These are phyloP conservation scores for Gymnothorax reevesii DNA, from an alignment of 2,797 vertebrate genomes.

Conservation along the genomic window DNA sequence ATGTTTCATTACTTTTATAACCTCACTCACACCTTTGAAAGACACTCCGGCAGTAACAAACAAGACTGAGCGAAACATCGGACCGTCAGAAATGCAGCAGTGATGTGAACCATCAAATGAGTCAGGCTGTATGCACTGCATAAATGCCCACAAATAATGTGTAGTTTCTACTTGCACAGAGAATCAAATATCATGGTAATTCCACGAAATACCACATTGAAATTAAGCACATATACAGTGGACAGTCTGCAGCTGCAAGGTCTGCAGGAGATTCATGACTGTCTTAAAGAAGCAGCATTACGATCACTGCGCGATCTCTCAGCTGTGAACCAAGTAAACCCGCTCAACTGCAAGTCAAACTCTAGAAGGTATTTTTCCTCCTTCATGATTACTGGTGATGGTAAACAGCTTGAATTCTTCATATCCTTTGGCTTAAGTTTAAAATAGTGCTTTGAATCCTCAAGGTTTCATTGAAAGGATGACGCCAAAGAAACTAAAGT, in stretches of 20 bases:
- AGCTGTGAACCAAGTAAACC: too few species aligned
- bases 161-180: not conserved
- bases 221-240: not conserved
- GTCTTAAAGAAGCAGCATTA: not conserved
- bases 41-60: not conserved
- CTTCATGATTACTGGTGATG: not conserved
- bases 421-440: too few species aligned
- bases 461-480: too few species aligned
- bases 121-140: not conserved
- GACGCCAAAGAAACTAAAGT: too few species aligned
- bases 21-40: constrained; percentile 17
- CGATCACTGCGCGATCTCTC: too few species aligned
- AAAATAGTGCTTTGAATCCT: too few species aligned
- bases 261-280: not conserved
- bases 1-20: constrained; percentile 23
- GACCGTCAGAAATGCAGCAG: not conserved
- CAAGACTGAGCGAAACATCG: not conserved
- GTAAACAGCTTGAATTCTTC: too few species aligned
- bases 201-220: not conserved
- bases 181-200: not conserved
- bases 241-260: not conserved
- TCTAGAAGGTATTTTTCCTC: too few species aligned
- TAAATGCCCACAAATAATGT: not conserved
- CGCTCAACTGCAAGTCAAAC: too few species aligned
- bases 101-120: not conserved